Percentiles rank a stretch among this genome's conserved stretches.
Evolutionary conservation across 1,140 invertebrate genomes (phyloP).

Genomic region (Drosophila trapezifrons): DNA sequence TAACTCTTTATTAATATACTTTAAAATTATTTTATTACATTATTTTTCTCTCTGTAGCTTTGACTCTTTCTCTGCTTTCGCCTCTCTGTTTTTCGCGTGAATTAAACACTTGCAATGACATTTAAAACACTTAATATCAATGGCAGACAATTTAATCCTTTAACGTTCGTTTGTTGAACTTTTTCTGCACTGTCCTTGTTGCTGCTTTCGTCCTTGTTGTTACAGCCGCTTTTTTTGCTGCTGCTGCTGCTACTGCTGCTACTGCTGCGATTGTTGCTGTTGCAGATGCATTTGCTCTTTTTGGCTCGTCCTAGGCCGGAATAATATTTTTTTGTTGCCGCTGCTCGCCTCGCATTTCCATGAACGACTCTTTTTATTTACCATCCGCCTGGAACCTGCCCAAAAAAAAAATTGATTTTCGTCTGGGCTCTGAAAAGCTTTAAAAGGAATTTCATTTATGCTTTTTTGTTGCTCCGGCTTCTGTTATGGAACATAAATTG

Average conservation of each 20-base stretch:
- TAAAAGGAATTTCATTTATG: slow-evolving; percentile 42
- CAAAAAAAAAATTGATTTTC: slow-evolving; percentile 59
- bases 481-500: slow-evolving; percentile 67
- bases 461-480: slow-evolving; percentile 2
- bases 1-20: neutral
- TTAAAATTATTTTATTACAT: too few species aligned
- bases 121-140: slow-evolving; percentile 82
- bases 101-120: slow-evolving; percentile 81
- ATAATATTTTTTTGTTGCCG: slow-evolving; percentile 60
- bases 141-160: slow-evolving; percentile 80
- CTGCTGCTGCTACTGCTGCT: slow-evolving; percentile 8
- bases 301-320: slow-evolving; percentile 46
- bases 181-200: slow-evolving; percentile 57
- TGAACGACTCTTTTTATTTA: slow-evolving; percentile 34
- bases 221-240: slow-evolving; percentile 17
- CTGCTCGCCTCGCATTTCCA: slow-evolving; percentile 35
- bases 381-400: slow-evolving; percentile 34
- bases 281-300: slow-evolving; percentile 42
- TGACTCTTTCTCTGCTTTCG: slow-evolving; percentile 1
- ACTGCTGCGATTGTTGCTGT: slow-evolving; percentile 31
- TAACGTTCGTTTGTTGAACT: slow-evolving; percentile 78
- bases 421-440: slow-evolving; percentile 25
- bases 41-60: slow-evolving; percentile 4
- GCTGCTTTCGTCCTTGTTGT: slow-evolving; percentile 29
- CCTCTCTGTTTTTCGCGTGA: slow-evolving; percentile 43